These are phyloP conservation scores for Linyphia triangularis DNA, from an alignment of 2,888 invertebrate genomes.

Conservation along the genomic window DNA sequence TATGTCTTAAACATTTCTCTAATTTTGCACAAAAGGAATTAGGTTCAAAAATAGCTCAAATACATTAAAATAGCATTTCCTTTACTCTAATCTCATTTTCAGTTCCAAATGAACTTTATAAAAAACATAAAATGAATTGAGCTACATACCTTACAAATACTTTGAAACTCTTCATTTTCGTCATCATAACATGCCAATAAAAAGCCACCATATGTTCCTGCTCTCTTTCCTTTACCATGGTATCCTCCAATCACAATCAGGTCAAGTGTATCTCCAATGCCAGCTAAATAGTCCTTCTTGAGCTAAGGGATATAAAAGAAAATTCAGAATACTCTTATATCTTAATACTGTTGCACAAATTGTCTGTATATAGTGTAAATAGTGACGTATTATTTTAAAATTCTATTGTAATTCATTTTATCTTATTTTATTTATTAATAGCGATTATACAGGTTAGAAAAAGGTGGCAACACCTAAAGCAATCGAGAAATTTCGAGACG, in stretches of 20 bases:
- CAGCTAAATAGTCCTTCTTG: constrained; percentile 98
- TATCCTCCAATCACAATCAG: constrained; percentile 97
- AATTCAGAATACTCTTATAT: too few relatives aligned
- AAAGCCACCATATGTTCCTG: constrained; percentile 96
- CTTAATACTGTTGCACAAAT: too few relatives aligned
- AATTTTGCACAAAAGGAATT: too few relatives aligned
- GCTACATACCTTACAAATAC: constrained; percentile 89
- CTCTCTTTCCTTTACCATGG: constrained; percentile 93
- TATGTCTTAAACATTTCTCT: too few relatives aligned
- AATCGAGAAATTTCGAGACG: too few relatives aligned
- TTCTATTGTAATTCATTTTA: too few relatives aligned
- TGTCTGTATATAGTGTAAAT: too few relatives aligned
- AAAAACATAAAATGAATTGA: not conserved
- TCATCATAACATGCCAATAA: constrained; percentile 95
- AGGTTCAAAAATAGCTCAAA: too few relatives aligned
- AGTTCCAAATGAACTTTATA: not conserved
- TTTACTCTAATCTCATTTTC: not conserved
- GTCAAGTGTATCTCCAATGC: constrained; percentile 97
- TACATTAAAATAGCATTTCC: not conserved
- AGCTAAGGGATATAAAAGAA: constrained; percentile 80
- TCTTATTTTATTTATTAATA: too few relatives aligned
- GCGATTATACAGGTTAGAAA: too few relatives aligned
- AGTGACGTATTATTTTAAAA: too few relatives aligned
- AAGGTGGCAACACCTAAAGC: too few relatives aligned
- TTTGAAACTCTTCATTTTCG: constrained; percentile 93